Evolutionary conservation across 2,888 invertebrate genomes (phyloP), one percentile per base, ranked within the genome.

Genomic region (Teinopalpus imperialis): DNA sequence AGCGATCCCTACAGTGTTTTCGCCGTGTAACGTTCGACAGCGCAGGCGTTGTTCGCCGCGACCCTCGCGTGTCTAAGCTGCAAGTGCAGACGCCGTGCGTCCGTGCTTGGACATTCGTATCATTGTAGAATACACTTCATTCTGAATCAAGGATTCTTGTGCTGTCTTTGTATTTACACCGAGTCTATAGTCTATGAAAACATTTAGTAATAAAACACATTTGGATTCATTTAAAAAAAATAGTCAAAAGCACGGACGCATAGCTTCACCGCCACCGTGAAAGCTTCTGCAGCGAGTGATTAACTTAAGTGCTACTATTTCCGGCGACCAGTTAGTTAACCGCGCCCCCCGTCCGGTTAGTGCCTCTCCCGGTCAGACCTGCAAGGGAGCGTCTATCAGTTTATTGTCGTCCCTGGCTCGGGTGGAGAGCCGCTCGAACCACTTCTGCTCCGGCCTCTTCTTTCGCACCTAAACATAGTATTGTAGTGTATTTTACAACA

Each of bases 391-490:
- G 43, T 74, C 73, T 56, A 61, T 59, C 63, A 68, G 71, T 64
- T 71, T 76, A 63, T 56, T 69, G 61, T 73, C 73, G 59, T 57
- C 58, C 20, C 67, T 54, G 23, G 65, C 54, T 55, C 69, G 76
- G 45, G 69, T 61, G 41, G 85, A 86, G 52, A 87, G 77, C 26
- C 87, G 77, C 75, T 87, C 87, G 79, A 73, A 86, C 87, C 87
- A 87, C 51, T 75, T 79, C 68, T 71, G 79, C 50, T 79, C 74
- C 2, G 63, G 54, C 27, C 73, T 74, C 49, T 52, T 56, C 63
- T 74, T 75, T 68, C 73, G 73, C 65, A 80, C 81, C 86, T 85
- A 77, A 6, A 37, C 32, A 52, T 23, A n/a, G n/a, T n/a, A n/a
- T n/a, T n/a, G n/a, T n/a, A n/a, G 39, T 12, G 29, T 43, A 45